Evolutionary conservation across 2,797 vertebrate genomes (phyloP).

Genomic region (Spondyliosoma cantharus): DNA sequence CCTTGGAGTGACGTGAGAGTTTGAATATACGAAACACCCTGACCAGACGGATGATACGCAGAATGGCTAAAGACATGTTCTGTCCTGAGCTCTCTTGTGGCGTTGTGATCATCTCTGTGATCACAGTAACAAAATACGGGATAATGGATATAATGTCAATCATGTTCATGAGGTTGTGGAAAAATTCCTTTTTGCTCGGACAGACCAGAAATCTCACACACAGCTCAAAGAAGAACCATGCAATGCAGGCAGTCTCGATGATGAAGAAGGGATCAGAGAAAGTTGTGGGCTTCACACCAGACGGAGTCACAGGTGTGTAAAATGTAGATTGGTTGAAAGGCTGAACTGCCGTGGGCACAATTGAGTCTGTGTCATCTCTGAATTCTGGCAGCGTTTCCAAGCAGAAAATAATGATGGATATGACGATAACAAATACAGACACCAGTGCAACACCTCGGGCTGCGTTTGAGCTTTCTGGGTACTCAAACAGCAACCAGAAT

Average conservation of each 20-base stretch:
- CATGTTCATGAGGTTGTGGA: conserved; percentile 97
- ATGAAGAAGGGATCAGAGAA: conserved; percentile 97
- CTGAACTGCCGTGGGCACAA: conserved; percentile 64
- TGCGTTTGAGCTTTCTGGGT: conserved; percentile 95
- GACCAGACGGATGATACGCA: conserved; percentile 94
- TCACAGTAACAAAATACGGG: conserved; percentile 95
- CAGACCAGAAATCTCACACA: conserved; percentile 91
- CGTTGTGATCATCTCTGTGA: conserved; percentile 90
- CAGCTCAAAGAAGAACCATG: conserved; percentile 97
- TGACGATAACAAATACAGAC: conserved; percentile 94
- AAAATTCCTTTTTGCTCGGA: conserved; percentile 96
- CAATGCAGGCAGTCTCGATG: conserved; percentile 94
- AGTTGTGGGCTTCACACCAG: conserved; percentile 68
- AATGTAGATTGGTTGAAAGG: conserved; percentile 78
- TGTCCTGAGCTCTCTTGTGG: conserved; percentile 87
- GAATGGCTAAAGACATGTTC: conserved; percentile 96
- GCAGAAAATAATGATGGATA: conserved; percentile 98
- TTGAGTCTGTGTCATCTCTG: conserved; percentile 88
- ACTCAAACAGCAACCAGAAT: conserved; percentile 98
- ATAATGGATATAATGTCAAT: conserved; percentile 97
- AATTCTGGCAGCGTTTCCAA: conserved; percentile 97
- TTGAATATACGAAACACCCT: conserved; percentile 97
- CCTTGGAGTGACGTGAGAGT: conserved; percentile 93
- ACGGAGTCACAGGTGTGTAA: conserved; percentile 59
- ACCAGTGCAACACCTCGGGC: conserved; percentile 94